Evolutionary conservation across 2,797 vertebrate species (phyloP).

Genomic region (Salmo trutta): DNA sequence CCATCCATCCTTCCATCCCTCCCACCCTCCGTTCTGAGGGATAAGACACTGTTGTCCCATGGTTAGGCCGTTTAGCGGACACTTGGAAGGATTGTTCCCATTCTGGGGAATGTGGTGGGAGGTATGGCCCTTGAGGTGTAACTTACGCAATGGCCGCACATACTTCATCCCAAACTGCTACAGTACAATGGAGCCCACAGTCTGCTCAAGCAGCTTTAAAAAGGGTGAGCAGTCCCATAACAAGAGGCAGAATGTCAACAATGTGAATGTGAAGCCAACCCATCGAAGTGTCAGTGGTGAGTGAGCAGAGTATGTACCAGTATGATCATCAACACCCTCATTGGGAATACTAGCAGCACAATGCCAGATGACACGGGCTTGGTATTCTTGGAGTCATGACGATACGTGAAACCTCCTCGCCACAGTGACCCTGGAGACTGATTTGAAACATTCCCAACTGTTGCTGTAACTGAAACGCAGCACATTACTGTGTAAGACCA

Average conservation of each 20-base stretch:
- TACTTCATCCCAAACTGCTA: conserved; percentile 41
- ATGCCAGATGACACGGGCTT: not conserved
- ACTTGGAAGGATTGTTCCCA: conserved; percentile 38
- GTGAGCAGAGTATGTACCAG: not conserved
- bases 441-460: not conserved
- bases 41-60: conserved; percentile 39
- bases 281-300: too few relatives aligned
- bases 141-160: conserved; percentile 37
- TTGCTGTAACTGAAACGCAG: not conserved
- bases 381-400: conserved; percentile 12
- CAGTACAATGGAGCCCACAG: conserved; percentile 41
- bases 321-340: conserved; percentile 9
- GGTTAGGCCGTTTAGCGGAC: conserved; percentile 11
- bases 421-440: not conserved
- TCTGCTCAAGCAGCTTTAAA: conserved; percentile 25
- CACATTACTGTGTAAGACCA: not conserved
- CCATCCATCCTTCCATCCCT: not conserved
- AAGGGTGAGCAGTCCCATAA: conserved; percentile 23
- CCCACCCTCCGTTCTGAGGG: not conserved
- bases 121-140: conserved; percentile 44
- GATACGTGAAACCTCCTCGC: conserved; percentile 4
- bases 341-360: conserved; percentile 9
- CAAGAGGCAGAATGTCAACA: conserved; percentile 38
- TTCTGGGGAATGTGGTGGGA: conserved; percentile 47
- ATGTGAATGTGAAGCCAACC: conserved; percentile 5